Percentiles rank a stretch among this genome's conserved stretches.
These are phyloP conservation scores for Ctenopoma multispine DNA, from an alignment of 2,797 vertebrate species.

Conservation along the genomic window DNA sequence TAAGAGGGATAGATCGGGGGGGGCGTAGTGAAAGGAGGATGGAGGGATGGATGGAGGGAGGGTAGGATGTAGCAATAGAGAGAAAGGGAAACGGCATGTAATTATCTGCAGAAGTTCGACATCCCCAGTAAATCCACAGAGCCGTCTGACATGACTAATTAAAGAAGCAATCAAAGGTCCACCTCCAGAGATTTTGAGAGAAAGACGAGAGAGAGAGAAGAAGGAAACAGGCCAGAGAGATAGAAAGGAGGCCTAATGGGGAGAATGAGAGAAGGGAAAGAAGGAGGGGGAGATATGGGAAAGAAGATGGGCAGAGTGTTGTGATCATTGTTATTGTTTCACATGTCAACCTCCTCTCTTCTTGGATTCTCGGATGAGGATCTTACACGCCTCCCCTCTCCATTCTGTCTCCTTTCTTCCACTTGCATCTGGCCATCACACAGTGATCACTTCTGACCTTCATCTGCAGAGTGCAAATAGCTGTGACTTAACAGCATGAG, in stretches of 20 bases:
- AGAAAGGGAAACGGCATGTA: constrained; percentile 87
- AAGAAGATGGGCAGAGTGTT: constrained; percentile 53
- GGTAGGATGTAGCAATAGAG: constrained; percentile 58
- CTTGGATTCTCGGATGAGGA: constrained; percentile 51
- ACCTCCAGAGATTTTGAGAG: constrained; percentile 87
- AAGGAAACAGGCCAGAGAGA: constrained; percentile 63
- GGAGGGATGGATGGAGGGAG: constrained; percentile 57
- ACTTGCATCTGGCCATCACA: constrained; percentile 55
- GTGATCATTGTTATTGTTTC: constrained; percentile 76
- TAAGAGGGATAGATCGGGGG: constrained; percentile 72
- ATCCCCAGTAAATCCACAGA: constrained; percentile 95
- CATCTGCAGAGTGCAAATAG: constrained; percentile 67
- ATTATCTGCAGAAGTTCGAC: constrained; percentile 97
- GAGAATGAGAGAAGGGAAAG: constrained; percentile 34
- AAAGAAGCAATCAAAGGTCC: constrained; percentile 95
- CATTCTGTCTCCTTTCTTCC: constrained; percentile 9
- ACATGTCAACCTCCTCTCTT: constrained; percentile 63
- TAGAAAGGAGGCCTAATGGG: constrained; percentile 58
- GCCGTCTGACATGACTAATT: constrained; percentile 95
- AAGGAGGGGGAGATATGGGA: constrained; percentile 38
- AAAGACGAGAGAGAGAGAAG: constrained; percentile 55
- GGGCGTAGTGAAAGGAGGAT: constrained; percentile 54
- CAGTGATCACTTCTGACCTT: constrained; percentile 66
- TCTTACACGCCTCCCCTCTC: constrained; percentile 27
- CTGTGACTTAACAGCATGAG: constrained; percentile 64